Base-by-base conservation (phyloP, 92 coral and sea anemone genomes). In the Epizoanthus ramosus region DNA sequence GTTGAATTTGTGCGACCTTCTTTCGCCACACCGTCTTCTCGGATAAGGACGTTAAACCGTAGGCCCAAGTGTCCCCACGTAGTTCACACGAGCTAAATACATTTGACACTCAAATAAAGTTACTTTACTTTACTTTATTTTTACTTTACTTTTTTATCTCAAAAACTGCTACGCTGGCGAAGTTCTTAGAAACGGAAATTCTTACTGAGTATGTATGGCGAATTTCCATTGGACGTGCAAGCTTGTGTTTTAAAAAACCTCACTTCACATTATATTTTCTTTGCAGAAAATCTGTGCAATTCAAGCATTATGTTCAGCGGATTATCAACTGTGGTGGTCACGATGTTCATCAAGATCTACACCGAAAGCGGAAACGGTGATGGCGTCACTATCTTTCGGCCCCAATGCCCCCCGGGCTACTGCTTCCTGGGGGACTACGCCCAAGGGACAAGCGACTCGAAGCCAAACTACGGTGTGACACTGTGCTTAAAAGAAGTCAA, bases 351-450 rank as follows among this genome's bases (percentile, higher is more conserved):
- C 68, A 85, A 79, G 84, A 69, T 93, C 64, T 93, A 88, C 84
- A 85, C 91, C 21, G 94, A 90, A 57, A 83, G 75, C 25, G 58
- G 84, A 5, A 61, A 84, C 63, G 80, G 85, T 54, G 84, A 80
- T 43, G 92, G 89, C 50, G 87, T 91, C 68, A 90, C 92, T 33
- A 87, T 93, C 69, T 93, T 88, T 79, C 83, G 92, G 56, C 97
- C 97, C 52, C 92, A 88, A 54, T 93, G 97, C 83, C 97, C 97
- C 68, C 85, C 89, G 70, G 97, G 94, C 25, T 93, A 74, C 71
- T 93, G 97, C 79, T 76, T 86, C 43, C 69, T 93, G 31, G 97
- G 97, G 52, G 97, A 90, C 88, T 93, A 93, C 85, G 94, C 97
- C 17, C 97, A 93, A 87, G 88, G 90, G 67, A 89, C 91, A 63